Evolutionary conservation across 2,797 vertebrate genomes (phyloP).

Genomic region (Geotria australis): DNA sequence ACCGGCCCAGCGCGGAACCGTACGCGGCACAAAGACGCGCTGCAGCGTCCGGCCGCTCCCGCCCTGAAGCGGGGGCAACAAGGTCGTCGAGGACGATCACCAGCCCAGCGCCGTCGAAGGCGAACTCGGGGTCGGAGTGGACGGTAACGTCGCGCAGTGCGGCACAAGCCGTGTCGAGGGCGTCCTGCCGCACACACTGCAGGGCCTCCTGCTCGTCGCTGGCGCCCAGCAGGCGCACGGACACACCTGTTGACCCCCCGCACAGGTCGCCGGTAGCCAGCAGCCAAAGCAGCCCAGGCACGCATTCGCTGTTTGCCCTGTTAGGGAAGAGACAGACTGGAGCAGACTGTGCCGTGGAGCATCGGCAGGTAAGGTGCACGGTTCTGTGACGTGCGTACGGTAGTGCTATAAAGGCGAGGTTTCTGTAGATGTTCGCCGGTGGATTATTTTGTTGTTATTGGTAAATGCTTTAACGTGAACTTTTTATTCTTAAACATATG

Average conservation of each 20-base stretch:
- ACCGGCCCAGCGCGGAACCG: constrained; percentile 24
- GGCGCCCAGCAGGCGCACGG: constrained; percentile 35
- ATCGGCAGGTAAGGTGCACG: too few species aligned
- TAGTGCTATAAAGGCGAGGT: background rate
- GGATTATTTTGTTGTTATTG: too few species aligned
- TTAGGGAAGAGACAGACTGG: constrained; percentile 1
- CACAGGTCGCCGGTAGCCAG: constrained; percentile 31
- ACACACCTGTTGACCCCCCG: constrained; percentile 13
- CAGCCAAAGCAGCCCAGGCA: constrained; percentile 28
- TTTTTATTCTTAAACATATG: too few species aligned
- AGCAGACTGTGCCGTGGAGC: background rate
- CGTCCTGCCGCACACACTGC: constrained; percentile 14
- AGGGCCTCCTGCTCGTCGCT: constrained; percentile 10
- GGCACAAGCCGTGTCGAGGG: constrained; percentile 19
- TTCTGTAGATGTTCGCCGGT: too few species aligned
- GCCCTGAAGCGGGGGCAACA: constrained; percentile 4
- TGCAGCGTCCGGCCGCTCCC: constrained; percentile 7
- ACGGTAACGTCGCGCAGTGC: constrained; percentile 19
- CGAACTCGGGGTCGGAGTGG: constrained; percentile 16
- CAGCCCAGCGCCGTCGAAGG: constrained; percentile 33
- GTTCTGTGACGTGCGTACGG: background rate
- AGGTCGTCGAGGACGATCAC: constrained; percentile 39
- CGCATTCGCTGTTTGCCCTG: constrained; percentile 27
- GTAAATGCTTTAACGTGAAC: too few species aligned
- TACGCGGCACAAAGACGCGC: constrained; percentile 19